These are phyloP conservation scores for Tangara arthus DNA, from an alignment of 2,797 vertebrate species.

Conservation along the genomic window DNA sequence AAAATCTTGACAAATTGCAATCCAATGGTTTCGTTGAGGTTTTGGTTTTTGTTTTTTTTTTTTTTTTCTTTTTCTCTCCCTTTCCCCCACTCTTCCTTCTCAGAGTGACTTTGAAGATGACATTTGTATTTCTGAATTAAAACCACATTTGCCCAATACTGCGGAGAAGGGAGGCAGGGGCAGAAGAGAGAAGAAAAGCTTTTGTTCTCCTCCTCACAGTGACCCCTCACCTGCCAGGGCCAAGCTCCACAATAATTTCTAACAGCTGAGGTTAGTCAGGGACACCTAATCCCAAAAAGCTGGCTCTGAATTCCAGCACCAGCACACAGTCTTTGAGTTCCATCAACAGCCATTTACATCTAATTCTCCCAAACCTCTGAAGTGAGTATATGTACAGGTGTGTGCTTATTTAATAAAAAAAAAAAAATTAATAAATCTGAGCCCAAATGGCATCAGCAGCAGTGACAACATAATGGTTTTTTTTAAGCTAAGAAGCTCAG, in stretches of 20 bases:
- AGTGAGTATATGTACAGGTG: not conserved
- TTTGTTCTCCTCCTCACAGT: conserved; percentile 43
- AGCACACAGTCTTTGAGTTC: not conserved
- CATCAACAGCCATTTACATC: not conserved
- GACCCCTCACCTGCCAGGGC: conserved; percentile 44
- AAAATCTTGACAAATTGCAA: conserved; percentile 5
- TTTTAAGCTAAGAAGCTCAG: not conserved
- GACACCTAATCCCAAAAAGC: conserved; percentile 51
- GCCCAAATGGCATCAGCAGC: not conserved
- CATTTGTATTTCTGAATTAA: conserved; percentile 58
- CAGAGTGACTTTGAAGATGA: conserved; percentile 2
- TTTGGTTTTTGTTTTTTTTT: no score
- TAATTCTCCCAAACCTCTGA: not conserved
- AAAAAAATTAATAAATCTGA: not conserved
- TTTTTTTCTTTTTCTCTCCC: not conserved
- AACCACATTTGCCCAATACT: conserved; percentile 19
- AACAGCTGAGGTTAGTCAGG: conserved; percentile 57
- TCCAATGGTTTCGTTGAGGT: not conserved
- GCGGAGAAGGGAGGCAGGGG: not conserved
- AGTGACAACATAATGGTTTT: not conserved
- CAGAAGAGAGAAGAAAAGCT: conserved; percentile 28
- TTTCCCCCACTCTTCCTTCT: not conserved
- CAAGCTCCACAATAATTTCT: conserved; percentile 50
- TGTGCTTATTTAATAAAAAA: not conserved
- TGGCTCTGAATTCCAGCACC: conserved; percentile 34